Evolutionary conservation across 1,140 invertebrate species (phyloP).

Genomic region (Brachionus sp.): DNA sequence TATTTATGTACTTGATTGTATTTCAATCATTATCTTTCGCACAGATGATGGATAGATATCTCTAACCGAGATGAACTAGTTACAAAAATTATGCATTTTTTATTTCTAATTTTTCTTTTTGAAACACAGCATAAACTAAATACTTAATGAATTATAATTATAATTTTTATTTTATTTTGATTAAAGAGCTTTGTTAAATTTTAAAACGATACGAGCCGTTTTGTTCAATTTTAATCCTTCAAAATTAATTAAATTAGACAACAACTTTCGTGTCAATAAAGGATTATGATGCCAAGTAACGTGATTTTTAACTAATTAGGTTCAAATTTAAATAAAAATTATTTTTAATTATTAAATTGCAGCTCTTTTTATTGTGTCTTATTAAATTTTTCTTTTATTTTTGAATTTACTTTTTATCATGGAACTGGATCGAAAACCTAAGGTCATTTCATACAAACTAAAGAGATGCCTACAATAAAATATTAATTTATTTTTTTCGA

Average conservation of each 20-base stretch:
- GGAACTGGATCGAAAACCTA: too few species aligned
- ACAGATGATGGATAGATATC: constrained; percentile 17
- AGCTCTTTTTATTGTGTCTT: too few species aligned
- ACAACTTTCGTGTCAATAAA: neutral
- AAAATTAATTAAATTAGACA: neutral
- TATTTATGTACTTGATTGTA: neutral
- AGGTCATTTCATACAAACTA: too few species aligned
- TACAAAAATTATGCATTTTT: constrained; percentile 13
- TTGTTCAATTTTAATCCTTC: neutral
- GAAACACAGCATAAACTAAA: neutral
- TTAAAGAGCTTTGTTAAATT: neutral
- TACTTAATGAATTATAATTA: neutral
- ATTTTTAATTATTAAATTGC: too few species aligned
- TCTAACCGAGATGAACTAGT: constrained; percentile 2
- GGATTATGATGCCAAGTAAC: neutral
- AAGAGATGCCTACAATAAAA: too few species aligned
- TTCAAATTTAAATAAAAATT: too few species aligned
- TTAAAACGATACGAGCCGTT: neutral
- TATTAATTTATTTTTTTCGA: too few species aligned
- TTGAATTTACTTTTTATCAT: too few species aligned
- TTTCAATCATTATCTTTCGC: constrained; percentile 28
- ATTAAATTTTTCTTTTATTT: too few species aligned
- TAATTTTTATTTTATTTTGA: neutral
- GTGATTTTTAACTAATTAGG: too few species aligned
- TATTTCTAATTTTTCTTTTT: neutral